Conservation (phyloP, 2,888 invertebrate species). For the Hydroisotoma schaefferi region DNA sequence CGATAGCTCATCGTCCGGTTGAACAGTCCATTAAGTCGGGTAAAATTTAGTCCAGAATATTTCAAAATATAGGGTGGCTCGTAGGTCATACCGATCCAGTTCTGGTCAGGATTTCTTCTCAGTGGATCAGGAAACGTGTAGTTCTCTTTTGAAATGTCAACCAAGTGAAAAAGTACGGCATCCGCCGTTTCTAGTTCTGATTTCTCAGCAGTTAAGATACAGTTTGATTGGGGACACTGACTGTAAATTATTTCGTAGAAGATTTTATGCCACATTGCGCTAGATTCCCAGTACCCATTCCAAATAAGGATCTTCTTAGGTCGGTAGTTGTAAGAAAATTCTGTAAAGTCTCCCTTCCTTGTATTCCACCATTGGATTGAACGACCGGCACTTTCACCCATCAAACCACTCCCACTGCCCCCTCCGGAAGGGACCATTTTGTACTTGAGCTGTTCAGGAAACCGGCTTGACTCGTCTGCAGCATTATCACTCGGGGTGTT, state of each 20-base stretch:
- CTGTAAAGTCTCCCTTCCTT: neutral
- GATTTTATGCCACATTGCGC: slow-evolving; percentile 46
- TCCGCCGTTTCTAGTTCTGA: slow-evolving; percentile 52
- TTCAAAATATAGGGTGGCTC: slow-evolving; percentile 62
- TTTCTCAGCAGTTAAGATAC: slow-evolving; percentile 37
- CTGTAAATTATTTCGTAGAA: slow-evolving; percentile 41
- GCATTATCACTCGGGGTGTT: too few species aligned
- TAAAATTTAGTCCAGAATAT: slow-evolving; percentile 50
- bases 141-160: slow-evolving; percentile 53
- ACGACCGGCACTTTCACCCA: neutral
- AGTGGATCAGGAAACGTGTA: slow-evolving; percentile 57
- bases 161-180: slow-evolving; percentile 63
- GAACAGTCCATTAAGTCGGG: slow-evolving; percentile 60
- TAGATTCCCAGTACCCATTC: slow-evolving; percentile 46
- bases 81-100: slow-evolving; percentile 68
- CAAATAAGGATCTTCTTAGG: slow-evolving; percentile 45
- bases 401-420: too few species aligned
- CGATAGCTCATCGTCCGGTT: slow-evolving; percentile 58
- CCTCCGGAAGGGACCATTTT: too few species aligned
- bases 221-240: slow-evolving; percentile 40
- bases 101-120: slow-evolving; percentile 57
- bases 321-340: neutral
- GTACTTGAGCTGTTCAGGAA: too few species aligned
- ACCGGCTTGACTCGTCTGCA: too few species aligned
- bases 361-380: neutral